phyloP scores from a whole-genome alignment of 2,797 vertebrate species.

The Megaceryle alcyon region DNA sequence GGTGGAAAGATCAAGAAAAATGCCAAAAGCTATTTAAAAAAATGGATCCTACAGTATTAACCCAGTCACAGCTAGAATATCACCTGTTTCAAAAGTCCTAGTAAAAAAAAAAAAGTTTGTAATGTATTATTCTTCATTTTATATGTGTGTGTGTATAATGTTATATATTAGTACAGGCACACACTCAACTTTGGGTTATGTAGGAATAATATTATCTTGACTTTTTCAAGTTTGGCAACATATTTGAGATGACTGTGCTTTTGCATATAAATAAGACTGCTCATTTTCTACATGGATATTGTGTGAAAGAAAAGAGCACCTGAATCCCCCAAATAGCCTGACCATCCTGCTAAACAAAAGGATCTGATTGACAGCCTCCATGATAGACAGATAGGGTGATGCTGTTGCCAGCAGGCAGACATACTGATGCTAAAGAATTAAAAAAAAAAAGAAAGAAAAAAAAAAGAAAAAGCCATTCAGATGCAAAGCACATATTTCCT shows the following conservation, averaged over 20 bases:
- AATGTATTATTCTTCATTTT: background rate
- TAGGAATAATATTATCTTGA: background rate
- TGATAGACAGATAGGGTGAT: background rate
- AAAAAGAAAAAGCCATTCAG: background rate
- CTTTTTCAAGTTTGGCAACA: background rate
- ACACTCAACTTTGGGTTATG: background rate
- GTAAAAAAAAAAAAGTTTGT: background rate
- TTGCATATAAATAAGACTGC: background rate
- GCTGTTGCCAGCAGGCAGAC: background rate
- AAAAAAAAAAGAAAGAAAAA: background rate
- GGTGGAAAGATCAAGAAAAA: slow-evolving; percentile 9
- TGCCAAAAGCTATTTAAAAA: background rate
- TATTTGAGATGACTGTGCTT: background rate
- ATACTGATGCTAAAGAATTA: background rate
- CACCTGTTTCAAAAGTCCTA: background rate
- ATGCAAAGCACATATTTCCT: background rate
- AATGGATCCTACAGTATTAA: background rate
- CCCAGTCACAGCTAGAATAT: background rate
- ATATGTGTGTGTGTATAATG: background rate
- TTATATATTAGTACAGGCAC: accelerated
- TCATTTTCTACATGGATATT: background rate
- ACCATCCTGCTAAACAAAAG: background rate
- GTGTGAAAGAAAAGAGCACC: background rate
- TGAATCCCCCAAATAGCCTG: background rate
- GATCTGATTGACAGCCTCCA: background rate